Conservation (phyloP, 2,113 vertebrate species). For the Aleadryas rufinucha region DNA sequence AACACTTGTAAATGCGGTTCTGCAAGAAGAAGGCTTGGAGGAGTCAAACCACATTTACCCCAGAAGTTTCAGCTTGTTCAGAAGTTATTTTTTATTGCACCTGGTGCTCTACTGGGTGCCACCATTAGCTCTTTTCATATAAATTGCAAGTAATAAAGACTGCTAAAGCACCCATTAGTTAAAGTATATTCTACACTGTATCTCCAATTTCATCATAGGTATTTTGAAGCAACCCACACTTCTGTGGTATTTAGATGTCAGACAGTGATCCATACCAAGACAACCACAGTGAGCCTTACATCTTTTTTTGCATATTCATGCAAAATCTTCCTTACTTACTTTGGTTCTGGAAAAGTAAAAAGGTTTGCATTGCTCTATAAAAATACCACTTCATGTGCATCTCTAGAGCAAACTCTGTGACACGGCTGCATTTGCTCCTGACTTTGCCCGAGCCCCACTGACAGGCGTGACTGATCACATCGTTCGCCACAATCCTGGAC, state of each 20-base stretch:
- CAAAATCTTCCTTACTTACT: neutral
- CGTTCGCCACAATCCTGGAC: constrained; percentile 28
- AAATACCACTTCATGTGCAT: neutral
- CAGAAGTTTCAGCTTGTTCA: accelerated
- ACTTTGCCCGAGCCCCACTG: neutral
- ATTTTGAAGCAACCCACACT: neutral
- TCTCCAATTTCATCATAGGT: neutral
- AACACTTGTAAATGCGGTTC: neutral
- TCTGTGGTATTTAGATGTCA: neutral
- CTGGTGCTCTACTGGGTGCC: neutral
- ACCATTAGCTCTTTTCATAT: neutral
- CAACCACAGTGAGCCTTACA: neutral
- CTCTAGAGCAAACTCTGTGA: neutral
- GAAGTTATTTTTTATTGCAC: neutral
- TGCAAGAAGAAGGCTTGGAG: neutral
- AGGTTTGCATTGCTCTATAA: neutral
- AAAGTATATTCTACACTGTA: neutral
- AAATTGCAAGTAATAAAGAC: neutral
- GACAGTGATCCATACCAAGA: neutral
- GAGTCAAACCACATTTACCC: neutral
- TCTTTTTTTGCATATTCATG: neutral
- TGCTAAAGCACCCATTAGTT: neutral
- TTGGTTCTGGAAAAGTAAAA: neutral
- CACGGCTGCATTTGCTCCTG: neutral
- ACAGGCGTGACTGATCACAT: constrained; percentile 46